A percentile compares a stretch with the other conserved stretches of the same genome.
Evolutionary conservation across 2,113 vertebrate species (phyloP).

Genomic region (Vidua chalybeata): DNA sequence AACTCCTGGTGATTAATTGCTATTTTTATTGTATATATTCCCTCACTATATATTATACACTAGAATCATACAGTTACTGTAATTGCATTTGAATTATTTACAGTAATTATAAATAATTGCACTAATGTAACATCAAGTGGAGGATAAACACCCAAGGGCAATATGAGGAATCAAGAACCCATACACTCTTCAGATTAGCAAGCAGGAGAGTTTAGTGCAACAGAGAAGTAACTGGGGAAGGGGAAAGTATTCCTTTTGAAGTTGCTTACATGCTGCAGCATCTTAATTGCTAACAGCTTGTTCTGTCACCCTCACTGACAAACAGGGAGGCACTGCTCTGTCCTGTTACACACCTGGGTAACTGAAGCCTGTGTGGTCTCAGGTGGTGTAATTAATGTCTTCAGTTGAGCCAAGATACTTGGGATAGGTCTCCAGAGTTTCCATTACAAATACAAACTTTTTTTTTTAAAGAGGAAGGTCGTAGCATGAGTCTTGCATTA

Average conservation of each 20-base stretch:
- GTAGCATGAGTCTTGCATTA: not conserved
- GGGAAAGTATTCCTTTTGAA: not conserved
- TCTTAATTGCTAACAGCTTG: not conserved
- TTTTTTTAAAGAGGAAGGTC: not conserved
- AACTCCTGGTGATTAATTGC: not conserved
- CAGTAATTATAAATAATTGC: conserved; percentile 52
- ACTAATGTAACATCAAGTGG: not conserved
- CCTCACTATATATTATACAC: not conserved
- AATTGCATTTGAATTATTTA: conserved; percentile 59
- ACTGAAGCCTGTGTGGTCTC: not conserved
- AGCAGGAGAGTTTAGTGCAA: not conserved
- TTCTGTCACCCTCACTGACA: not conserved
- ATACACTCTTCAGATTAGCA: not conserved
- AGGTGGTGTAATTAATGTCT: not conserved
- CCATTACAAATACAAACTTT: not conserved
- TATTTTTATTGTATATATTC: conserved; percentile 13
- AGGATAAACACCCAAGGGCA: conserved; percentile 1
- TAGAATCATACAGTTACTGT: conserved; percentile 29
- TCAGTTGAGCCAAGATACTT: not conserved
- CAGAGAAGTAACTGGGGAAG: not conserved
- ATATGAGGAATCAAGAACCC: not conserved
- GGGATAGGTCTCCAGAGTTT: not conserved
- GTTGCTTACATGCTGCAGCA: not conserved
- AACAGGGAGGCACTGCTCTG: not conserved
- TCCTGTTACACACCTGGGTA: not conserved